phyloP scores from a whole-genome alignment of 2,888 invertebrate genomes.

The Augochlorella aurata region DNA sequence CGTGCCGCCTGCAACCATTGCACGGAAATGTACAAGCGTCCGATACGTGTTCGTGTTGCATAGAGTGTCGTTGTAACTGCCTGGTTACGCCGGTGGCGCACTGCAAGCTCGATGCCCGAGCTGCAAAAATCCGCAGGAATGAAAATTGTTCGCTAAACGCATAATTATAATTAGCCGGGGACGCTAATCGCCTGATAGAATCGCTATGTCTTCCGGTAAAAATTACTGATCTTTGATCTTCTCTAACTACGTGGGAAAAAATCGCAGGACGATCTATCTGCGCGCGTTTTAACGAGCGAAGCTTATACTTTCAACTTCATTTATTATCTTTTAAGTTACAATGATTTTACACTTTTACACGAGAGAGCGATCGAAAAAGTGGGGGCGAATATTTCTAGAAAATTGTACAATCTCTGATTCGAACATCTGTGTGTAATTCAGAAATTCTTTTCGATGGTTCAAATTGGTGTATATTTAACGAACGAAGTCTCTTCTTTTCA shows the following conservation, averaged over 20 bases:
- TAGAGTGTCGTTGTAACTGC: conserved; percentile 56
- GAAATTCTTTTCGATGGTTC: background rate
- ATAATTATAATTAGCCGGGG: background rate
- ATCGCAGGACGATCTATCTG: background rate
- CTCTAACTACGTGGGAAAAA: background rate
- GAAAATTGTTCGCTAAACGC: background rate
- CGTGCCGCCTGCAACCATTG: conserved; percentile 32
- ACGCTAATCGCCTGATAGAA: background rate
- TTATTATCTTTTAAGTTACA: background rate
- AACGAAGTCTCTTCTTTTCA: background rate
- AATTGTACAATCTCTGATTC: background rate
- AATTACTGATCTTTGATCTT: background rate
- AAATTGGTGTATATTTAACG: background rate
- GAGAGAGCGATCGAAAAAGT: too few species aligned
- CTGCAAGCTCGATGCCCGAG: background rate
- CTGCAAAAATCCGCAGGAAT: background rate
- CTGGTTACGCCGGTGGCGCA: conserved; percentile 49
- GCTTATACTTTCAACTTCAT: too few species aligned
- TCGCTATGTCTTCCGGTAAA: too few species aligned
- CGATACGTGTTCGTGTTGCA: conserved; percentile 45
- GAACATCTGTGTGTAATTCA: background rate
- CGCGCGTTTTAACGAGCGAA: background rate
- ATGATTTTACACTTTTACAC: too few species aligned
- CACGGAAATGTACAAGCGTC: conserved; percentile 49
- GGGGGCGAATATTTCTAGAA: background rate